Percentiles rank a stretch among this genome's conserved stretches.
These are phyloP conservation scores for Rhagonycha fulva DNA, from an alignment of 2,888 invertebrate species.

Conservation along the genomic window DNA sequence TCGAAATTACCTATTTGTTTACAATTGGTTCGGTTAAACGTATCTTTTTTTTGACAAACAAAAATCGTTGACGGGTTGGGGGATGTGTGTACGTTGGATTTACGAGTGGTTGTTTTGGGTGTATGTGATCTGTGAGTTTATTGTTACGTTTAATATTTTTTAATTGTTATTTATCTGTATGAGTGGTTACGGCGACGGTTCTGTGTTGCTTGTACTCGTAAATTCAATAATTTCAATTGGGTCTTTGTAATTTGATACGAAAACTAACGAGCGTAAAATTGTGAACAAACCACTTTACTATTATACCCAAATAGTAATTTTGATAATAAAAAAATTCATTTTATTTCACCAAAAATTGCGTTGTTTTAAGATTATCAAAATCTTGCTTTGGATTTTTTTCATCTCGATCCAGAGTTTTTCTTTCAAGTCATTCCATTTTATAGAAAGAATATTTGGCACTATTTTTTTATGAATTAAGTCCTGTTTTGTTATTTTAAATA, in stretches of 20 bases:
- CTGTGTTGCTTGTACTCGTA: not conserved
- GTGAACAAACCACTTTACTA: not conserved
- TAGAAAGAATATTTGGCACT: not conserved
- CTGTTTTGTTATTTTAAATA: not conserved
- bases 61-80: not conserved
- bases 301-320: not conserved
- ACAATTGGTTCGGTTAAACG: not conserved
- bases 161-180: not conserved
- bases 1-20: not conserved
- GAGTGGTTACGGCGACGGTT: not conserved
- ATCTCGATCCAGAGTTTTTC: not conserved
- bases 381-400: not conserved
- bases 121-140: not conserved
- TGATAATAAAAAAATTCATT: not conserved
- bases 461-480: slow-evolving; percentile 3
- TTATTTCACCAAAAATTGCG: not conserved
- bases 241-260: not conserved
- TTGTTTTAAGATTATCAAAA: not conserved
- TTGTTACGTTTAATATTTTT: not conserved
- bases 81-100: not conserved
- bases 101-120: not conserved
- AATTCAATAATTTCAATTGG: not conserved
- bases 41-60: not conserved
- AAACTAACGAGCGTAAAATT: not conserved
- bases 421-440: slow-evolving; percentile 2